Base-by-base conservation (phyloP, 1,140 invertebrate genomes). In the Spodoptera litura region DNA sequence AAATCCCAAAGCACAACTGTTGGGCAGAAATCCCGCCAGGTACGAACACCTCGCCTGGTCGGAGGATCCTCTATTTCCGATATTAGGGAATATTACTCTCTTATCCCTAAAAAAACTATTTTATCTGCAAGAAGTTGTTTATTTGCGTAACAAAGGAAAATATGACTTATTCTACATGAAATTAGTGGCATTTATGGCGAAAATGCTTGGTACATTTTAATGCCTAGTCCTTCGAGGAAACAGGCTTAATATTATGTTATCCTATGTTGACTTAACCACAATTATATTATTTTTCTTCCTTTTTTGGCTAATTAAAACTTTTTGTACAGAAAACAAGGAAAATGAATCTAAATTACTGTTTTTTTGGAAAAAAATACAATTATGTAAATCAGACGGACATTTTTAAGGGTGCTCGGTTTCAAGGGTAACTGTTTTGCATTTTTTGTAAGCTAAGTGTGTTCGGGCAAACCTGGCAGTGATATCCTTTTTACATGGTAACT, bases 371-470 rank as follows among this genome's bases (percentile, higher is more conserved):
- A 64, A 64, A 64, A 31, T 64, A 64, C 38, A 64, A 64, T 64
- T 64, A 64, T 64, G 61, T 31, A 64, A 64, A 64, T 64, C 35
- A 64, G 61, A 8, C 9, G 56, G 25, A 58, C 56, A 27, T 27
- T 58, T 58, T 27, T 27, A 12, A 27, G 56, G 20, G 20, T 27
- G 12, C 61, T 38, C 61, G n/a, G 61, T 64, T 64, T 15, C 31
- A 44, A 64, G 61, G 61, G 35, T 38, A 15, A 13, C 31, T 64
- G 61, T 15, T 64, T 64, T 64, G 38, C 61, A 64, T 64, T 64
- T 44, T 64, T 6, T 44, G 44, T 4, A n/a, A 44, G 35, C 13
- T 9, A 44, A 38, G 9, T 64, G 61, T 44, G 61, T 6, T n/a
- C 56, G 56, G 20, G 27, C 56, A 15, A 64, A 13, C 35, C 35